Evolutionary conservation across 1,140 invertebrate species (phyloP).

Genomic region (Danaus plexippus): DNA sequence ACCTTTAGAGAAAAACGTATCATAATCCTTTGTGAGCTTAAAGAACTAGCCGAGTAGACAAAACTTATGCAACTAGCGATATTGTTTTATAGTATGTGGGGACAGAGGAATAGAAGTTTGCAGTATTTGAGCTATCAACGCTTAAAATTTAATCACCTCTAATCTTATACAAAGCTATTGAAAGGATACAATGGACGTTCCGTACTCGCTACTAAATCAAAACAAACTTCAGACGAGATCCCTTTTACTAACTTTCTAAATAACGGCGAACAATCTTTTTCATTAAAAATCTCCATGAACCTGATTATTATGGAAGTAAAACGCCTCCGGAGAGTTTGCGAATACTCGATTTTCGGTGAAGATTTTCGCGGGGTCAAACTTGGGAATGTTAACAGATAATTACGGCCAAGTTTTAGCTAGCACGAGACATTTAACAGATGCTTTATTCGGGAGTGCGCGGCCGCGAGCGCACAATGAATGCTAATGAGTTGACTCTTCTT

Average conservation of each 20-base stretch:
- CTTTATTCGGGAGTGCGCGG: slow-evolving; percentile 63
- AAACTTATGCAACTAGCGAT: too few species aligned
- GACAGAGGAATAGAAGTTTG: too few species aligned
- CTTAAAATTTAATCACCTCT: slow-evolving; percentile 47
- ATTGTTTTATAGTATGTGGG: too few species aligned
- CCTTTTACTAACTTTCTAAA: slow-evolving; percentile 66
- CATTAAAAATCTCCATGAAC: slow-evolving; percentile 68
- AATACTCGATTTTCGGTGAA: slow-evolving; percentile 46
- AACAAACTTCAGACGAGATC: slow-evolving; percentile 62
- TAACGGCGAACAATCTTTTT: slow-evolving; percentile 68
- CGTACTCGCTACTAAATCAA: slow-evolving; percentile 61
- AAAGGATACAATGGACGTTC: slow-evolving; percentile 55
- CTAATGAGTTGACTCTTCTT: slow-evolving; percentile 48
- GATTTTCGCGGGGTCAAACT: slow-evolving; percentile 66
- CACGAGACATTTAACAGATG: slow-evolving; percentile 71
- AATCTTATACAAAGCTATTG: slow-evolving; percentile 57
- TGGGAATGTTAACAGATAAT: slow-evolving; percentile 71
- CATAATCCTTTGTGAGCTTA: too few species aligned
- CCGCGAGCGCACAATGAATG: slow-evolving; percentile 63
- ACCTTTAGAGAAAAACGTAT: too few species aligned
- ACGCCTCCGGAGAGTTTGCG: slow-evolving; percentile 55
- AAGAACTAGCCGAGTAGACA: too few species aligned
- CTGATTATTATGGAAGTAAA: slow-evolving; percentile 66
- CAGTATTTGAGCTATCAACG: too few species aligned
- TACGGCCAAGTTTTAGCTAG: slow-evolving; percentile 67